phyloP scores from a whole-genome alignment of 2,888 invertebrate species.

The Hydrotaea cyrtoneurina region DNA sequence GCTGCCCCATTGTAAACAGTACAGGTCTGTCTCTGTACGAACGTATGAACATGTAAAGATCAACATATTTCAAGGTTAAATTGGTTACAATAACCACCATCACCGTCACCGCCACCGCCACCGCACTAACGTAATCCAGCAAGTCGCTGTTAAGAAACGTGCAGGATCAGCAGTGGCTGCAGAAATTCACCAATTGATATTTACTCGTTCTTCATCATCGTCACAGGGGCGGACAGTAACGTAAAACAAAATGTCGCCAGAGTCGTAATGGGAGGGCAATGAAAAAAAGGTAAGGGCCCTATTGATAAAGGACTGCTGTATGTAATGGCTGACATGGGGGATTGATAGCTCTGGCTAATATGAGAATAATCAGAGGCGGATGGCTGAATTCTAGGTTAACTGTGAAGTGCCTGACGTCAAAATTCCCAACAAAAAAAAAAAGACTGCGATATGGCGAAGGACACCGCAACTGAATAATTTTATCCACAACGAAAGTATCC shows the following conservation, averaged over 20 bases:
- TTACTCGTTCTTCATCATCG: conserved; percentile 45
- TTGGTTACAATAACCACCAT: conserved; percentile 69
- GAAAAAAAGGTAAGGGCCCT: too few relatives aligned
- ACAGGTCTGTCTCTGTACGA: neutral
- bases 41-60: conserved; percentile 59
- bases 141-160: neutral
- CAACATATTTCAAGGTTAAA: conserved; percentile 71
- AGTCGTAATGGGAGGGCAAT: neutral
- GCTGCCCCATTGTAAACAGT: neutral
- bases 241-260: neutral
- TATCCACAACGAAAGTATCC: too few relatives aligned
- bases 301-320: too few relatives aligned
- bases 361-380: too few relatives aligned
- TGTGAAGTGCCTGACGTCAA: too few relatives aligned
- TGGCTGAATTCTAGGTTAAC: too few relatives aligned
- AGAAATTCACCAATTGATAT: conserved; percentile 46
- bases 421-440: too few relatives aligned
- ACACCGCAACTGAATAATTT: too few relatives aligned
- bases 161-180: neutral
- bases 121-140: conserved; percentile 49
- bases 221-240: conserved; percentile 45
- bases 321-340: too few relatives aligned
- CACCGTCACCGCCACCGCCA: conserved; percentile 69
- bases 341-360: too few relatives aligned
- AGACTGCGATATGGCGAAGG: too few relatives aligned